Evolutionary conservation across 1,140 invertebrate genomes (phyloP), one percentile per base, ranked within the genome.

Genomic region (Stenopsyche tienmushanensis): DNA sequence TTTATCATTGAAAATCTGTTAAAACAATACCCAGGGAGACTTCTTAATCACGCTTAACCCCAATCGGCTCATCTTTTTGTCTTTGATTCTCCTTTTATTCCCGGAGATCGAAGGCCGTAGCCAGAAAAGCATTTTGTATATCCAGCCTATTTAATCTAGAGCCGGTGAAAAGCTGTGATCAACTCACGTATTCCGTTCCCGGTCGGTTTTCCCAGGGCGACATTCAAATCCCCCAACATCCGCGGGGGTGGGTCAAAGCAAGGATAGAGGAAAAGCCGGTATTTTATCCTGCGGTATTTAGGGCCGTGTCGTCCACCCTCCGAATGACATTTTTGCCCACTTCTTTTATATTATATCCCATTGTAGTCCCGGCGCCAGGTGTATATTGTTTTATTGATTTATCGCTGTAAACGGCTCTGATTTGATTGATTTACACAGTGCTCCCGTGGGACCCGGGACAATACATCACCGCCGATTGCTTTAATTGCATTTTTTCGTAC

Each of bases 381-480:
- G 52, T 54, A 29, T 54, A 54, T 54, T 54, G 52, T 54, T 54
- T 54, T 54, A 54, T 54, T 54, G 52, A 54, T 54, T 54, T 54
- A 54, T 54, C 20, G 26, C 52, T 18, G 3, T 54, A 54, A 54
- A 29, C 39, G 52, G 52, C 52, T 34, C 52, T 34, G 39, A 54
- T 54, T 54, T 54, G 52, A 54, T 54, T 54, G 52, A 54, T 54
- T 54, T 54, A 54, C 24, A 54, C 15, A 54, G 49, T 21, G 10
- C 25, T 29, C 49, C 49, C 23, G 17, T 17, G 45, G 23, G 18
- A 49, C 23, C 9, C 18, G 18, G 23, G 23, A 8, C 45, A 17
- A 49, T 49, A 17, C 23, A 49, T 49, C 45, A 49, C 9, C 18
- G 3, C 17, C 45, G 18, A 49, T 15, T 17, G 15, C 45, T n/a